These are phyloP conservation scores for Sander vitreus DNA, from an alignment of 2,113 vertebrate genomes.

Conservation along the genomic window DNA sequence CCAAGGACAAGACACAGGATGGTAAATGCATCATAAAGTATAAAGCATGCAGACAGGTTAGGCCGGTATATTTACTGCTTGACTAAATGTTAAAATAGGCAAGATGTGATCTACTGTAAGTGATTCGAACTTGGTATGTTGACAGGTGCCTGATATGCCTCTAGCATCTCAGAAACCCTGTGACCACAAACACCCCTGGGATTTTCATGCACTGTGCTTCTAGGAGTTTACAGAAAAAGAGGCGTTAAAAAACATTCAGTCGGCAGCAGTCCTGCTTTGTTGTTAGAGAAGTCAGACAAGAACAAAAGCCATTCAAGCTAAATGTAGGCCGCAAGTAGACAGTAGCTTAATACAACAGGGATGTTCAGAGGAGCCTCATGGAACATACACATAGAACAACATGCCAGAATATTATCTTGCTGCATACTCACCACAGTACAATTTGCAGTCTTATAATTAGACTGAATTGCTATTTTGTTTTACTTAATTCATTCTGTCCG, in stretches of 20 bases:
- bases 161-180: constrained; percentile 25
- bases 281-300: constrained; percentile 6
- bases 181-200: constrained; percentile 24
- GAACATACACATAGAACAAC: not conserved
- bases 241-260: constrained; percentile 21
- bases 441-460: not conserved
- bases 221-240: constrained; percentile 15
- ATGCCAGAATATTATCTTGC: not conserved
- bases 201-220: constrained; percentile 22
- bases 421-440: not conserved
- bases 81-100: constrained; percentile 32
- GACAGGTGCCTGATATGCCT: constrained; percentile 23
- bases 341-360: constrained; percentile 1
- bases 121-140: constrained; percentile 27
- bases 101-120: constrained; percentile 36
- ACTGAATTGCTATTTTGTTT: not conserved
- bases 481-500: not conserved
- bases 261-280: not conserved
- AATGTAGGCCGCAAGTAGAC: not conserved
- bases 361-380: not conserved
- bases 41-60: constrained; percentile 23
- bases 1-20: constrained; percentile 37
- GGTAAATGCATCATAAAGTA: constrained; percentile 37
- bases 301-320: not conserved
- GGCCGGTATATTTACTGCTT: constrained; percentile 21